Conservation (phyloP, 1,140 invertebrate species). For the Brachystomella parvula region DNA sequence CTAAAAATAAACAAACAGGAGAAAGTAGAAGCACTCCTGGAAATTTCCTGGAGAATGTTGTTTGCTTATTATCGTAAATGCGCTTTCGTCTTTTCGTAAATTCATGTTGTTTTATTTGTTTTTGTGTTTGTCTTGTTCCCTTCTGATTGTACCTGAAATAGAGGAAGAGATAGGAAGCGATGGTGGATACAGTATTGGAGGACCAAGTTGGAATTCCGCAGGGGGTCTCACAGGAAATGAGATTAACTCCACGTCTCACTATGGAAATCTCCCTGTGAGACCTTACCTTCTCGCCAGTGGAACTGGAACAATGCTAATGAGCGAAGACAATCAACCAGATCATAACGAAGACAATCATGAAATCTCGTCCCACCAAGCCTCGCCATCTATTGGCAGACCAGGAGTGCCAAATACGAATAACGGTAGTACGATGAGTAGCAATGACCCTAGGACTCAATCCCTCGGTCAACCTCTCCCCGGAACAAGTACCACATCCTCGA, state of each 20-base stretch:
- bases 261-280: constrained; percentile 52
- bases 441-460: constrained; percentile 18
- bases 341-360: constrained; percentile 34
- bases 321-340: constrained; percentile 17
- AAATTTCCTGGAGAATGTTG: too few species aligned
- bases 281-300: constrained; percentile 33
- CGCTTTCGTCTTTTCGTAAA: neutral
- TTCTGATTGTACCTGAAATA: neutral
- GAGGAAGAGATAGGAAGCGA: constrained; percentile 22
- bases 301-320: constrained; percentile 7
- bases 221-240: constrained; percentile 48
- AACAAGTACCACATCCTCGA: constrained; percentile 17
- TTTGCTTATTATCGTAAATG: neutral
- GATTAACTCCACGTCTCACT: constrained; percentile 48
- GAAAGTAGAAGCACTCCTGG: too few species aligned
- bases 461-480: constrained; percentile 8
- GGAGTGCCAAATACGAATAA: constrained; percentile 26
- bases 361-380: constrained; percentile 23
- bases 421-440: neutral
- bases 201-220: constrained; percentile 47
- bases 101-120: constrained; percentile 26
- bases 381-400: neutral
- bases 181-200: constrained; percentile 8
- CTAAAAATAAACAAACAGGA: too few species aligned
- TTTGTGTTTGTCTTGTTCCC: constrained; percentile 13